phyloP scores from a whole-genome alignment of 2,113 vertebrate species.

The Hippocampus barbouri region DNA sequence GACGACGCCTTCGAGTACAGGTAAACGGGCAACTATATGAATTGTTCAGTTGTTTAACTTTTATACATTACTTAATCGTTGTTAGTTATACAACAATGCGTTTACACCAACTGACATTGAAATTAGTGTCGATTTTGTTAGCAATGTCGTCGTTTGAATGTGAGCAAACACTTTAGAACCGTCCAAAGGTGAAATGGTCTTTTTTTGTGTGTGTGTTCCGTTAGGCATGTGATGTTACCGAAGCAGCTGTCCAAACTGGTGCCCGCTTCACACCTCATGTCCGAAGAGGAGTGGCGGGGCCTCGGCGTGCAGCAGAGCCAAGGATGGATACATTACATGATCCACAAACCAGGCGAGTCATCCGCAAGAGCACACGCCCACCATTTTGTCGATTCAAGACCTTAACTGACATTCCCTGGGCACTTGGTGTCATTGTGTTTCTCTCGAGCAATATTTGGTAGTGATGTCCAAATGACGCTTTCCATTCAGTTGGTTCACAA shows the following conservation, averaged over 20 bases:
- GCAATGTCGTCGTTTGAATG: background rate
- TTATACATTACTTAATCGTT: background rate
- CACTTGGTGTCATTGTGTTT: too few species aligned
- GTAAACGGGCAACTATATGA: slow-evolving; percentile 24
- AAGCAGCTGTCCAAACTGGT: slow-evolving; percentile 92
- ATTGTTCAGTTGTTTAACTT: background rate
- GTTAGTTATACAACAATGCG: background rate
- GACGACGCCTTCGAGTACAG: slow-evolving; percentile 77
- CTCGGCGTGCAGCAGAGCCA: slow-evolving; percentile 93
- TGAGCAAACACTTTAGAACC: background rate
- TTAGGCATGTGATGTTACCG: slow-evolving; percentile 91
- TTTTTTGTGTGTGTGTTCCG: background rate
- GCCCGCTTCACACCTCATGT: slow-evolving; percentile 86
- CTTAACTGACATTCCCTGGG: background rate
- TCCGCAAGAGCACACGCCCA: background rate
- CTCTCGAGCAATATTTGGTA: too few species aligned
- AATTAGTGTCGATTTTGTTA: background rate
- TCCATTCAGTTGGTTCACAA: too few species aligned
- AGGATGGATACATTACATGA: slow-evolving; percentile 97
- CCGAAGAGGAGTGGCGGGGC: slow-evolving; percentile 91
- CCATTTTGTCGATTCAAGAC: background rate
- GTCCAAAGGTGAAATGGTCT: background rate
- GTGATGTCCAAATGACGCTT: too few species aligned
- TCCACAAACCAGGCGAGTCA: slow-evolving; percentile 87
- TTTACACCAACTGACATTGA: background rate